Base-by-base conservation (phyloP, 2,888 invertebrate genomes). In the Chorisops tibialis region DNA sequence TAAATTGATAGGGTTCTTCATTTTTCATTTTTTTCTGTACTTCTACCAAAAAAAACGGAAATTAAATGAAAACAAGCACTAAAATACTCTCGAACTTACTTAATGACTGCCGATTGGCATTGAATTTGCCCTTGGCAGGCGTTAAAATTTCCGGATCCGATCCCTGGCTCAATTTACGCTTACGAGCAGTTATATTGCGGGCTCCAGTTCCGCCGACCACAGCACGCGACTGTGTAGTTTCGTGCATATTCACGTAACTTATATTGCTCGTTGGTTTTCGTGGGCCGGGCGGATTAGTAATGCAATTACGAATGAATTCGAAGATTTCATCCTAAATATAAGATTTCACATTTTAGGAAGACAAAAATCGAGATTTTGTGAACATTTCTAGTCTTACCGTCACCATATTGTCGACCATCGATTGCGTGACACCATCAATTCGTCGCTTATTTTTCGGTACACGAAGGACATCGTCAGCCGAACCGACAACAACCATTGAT, bases 331-430 rank as follows among this genome's bases (percentile, higher is more conserved):
- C 86, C 83, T 83, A 58, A 72, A 72, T 63, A 60, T 12, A 39
- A 58, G 52, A 59, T 24, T n/a, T n/a, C 39, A 16, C 45, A 22
- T 30, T 1, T 51, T 48, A 38, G 22, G 50, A 48, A 14, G 41
- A 56, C 54, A 30, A 43, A 14, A 41, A 22, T 35, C 2, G 4
- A 49, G 14, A 5, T 49, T 49, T 9, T 12, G 41, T 41, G 6
- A 41, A 41, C 12, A 5, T 41, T 16, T n/a, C 1, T 11, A 12
- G 5, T 1, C 43, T 39, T 75, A 83, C 88, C 73, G 88, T 80
- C 59, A 93, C 84, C 75, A 87, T 87, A 58, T 87, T 81, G 71
- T 93, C 92, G 0, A 90, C 88, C 81, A 91, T 87, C 41, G 84
- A 81, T 73, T 93, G 92, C 0, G 91, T 91, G 16, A 92, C 83